Evolutionary conservation across 2,888 invertebrate genomes (phyloP).

Genomic region (Piscicola geometra): DNA sequence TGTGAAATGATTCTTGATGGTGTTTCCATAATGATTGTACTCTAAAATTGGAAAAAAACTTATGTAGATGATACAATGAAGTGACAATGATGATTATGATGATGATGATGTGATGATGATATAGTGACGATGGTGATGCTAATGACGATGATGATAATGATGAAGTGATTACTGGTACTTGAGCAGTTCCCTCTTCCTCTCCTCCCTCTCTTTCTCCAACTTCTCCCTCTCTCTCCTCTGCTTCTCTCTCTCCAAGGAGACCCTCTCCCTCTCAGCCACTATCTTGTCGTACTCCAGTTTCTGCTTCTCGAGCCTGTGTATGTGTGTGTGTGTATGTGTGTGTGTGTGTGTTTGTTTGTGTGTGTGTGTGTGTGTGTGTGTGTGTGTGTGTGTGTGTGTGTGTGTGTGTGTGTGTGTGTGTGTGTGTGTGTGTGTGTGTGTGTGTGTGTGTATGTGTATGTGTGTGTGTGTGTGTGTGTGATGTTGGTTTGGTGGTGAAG

Average conservation of each 20-base stretch:
- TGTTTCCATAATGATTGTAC: no score
- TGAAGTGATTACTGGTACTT: constrained; percentile 16
- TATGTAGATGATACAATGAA: background rate
- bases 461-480: constrained; percentile 1
- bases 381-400: constrained; percentile 6
- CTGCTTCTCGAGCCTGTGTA: constrained; percentile 43
- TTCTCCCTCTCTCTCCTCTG: constrained; percentile 55
- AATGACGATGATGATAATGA: background rate
- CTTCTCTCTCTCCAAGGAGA: constrained; percentile 61
- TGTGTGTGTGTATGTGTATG: no score
- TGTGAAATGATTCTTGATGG: no score
- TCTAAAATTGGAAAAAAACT: background rate
- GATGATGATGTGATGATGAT: background rate
- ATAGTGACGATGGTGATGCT: background rate
- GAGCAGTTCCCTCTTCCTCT: constrained; percentile 58
- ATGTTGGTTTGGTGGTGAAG: background rate
- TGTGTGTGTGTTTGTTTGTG: no score
- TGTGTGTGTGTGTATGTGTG: no score
- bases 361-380: background rate
- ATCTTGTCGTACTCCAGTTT: constrained; percentile 63
- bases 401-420: background rate
- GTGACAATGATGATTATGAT: background rate
- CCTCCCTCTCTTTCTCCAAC: constrained; percentile 68
- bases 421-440: no score
- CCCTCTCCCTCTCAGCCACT: constrained; percentile 59